Evolutionary conservation across 2,113 vertebrate genomes (phyloP).

Genomic region (Recurvirostra avosetta): DNA sequence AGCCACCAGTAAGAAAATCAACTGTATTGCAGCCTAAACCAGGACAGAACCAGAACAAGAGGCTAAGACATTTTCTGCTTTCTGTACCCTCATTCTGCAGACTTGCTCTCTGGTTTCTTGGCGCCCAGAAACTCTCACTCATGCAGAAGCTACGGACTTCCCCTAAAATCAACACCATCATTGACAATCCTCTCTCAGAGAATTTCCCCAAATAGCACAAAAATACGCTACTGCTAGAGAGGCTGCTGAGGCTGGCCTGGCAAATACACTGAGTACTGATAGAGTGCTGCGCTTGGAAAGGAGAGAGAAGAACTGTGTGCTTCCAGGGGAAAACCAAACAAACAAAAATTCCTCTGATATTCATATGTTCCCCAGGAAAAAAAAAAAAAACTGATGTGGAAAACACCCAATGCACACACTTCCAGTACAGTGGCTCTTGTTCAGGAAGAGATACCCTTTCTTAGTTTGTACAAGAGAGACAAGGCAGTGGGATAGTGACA

Average conservation of each 20-base stretch:
- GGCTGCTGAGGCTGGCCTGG: neutral
- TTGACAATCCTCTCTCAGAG: neutral
- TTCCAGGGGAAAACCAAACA: neutral
- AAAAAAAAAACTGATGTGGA: neutral
- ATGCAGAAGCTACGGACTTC: neutral
- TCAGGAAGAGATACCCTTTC: too few species aligned
- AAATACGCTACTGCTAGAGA: neutral
- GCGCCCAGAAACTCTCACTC: neutral
- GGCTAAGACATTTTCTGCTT: neutral
- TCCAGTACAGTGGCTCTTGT: neutral
- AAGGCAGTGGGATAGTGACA: neutral
- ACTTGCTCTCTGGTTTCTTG: neutral
- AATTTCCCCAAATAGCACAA: neutral
- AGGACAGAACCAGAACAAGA: neutral
- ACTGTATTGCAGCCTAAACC: neutral
- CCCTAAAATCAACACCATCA: neutral
- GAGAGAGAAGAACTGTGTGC: neutral
- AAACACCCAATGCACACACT: neutral
- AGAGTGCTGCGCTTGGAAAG: neutral
- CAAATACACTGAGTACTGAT: neutral
- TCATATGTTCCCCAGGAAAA: neutral
- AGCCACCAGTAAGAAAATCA: neutral
- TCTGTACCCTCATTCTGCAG: neutral
- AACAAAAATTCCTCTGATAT: neutral
- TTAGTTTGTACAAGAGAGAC: neutral